phyloP scores from a whole-genome alignment of 2,888 invertebrate genomes.

The Pocota personata region DNA sequence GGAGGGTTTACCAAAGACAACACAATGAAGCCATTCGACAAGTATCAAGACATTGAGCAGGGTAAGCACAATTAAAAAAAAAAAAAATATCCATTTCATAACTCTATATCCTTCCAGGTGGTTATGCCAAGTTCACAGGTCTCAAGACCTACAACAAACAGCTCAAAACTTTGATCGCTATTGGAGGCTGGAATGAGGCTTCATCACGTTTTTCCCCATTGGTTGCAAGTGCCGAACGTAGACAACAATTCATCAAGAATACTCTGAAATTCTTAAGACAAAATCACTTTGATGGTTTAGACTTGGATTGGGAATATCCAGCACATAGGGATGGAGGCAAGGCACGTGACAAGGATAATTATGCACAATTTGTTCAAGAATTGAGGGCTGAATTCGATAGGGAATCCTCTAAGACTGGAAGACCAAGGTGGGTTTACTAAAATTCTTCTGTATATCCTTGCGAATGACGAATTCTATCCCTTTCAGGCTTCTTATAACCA shows the following conservation, averaged over 20 bases:
- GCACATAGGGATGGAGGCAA: constrained; percentile 86
- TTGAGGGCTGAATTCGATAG: constrained; percentile 94
- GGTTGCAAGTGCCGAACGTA: constrained; percentile 90
- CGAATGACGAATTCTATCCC: not conserved
- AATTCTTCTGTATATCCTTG: not conserved
- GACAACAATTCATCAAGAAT: constrained; percentile 92
- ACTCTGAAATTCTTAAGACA: constrained; percentile 93
- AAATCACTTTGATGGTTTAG: constrained; percentile 96
- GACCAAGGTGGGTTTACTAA: constrained; percentile 83
- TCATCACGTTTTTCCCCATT: constrained; percentile 94
- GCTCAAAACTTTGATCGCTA: constrained; percentile 94
- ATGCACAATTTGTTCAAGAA: constrained; percentile 94
- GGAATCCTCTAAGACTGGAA: constrained; percentile 92
- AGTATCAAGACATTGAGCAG: constrained; percentile 97
- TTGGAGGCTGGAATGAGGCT: constrained; percentile 97
- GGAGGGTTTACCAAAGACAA: constrained; percentile 96
- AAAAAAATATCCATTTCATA: not conserved
- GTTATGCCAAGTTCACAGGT: constrained; percentile 96
- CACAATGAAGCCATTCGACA: constrained; percentile 95
- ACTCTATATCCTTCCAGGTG: constrained; percentile 85
- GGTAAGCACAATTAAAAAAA: constrained; percentile 84
- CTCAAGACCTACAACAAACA: constrained; percentile 96
- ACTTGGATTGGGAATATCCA: constrained; percentile 92
- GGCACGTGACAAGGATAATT: constrained; percentile 92
- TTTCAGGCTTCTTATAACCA: constrained; percentile 89